Base-by-base conservation (phyloP, 2,113 vertebrate species). In the Prunella fulvescens region DNA sequence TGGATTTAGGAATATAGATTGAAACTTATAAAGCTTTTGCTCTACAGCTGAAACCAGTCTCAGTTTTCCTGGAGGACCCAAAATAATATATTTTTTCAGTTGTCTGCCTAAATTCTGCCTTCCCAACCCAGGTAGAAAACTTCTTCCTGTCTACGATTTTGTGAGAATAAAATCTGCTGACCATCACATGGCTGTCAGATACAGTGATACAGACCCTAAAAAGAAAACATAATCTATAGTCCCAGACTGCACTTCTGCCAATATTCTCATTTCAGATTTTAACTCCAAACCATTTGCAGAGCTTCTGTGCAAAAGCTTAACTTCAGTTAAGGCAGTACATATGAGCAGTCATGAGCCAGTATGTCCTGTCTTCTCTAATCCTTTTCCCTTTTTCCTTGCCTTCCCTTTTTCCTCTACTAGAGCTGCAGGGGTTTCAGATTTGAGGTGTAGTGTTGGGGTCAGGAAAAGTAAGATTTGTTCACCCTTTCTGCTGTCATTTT, bases 251-350 rank as follows among this genome's bases (percentile, higher is more conserved):
- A 19, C 12, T 85, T 81, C 29, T 90, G 61, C 14, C 81, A 91
- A 26, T 62, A 83, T 78, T 79, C 95, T 93, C 4, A 76, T 58
- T 94, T 92, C 71, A 53, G 47, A 89, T 33, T 51, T 76, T 50
- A 89, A 83, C 37, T 70, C 76, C 62, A 44, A 16, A 12, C n/a
- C 19, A 53, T 37, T 85, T 81, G 11, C 42, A 37, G 50, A 16
- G 35, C 33, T 73, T 29, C 67, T 64, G 6, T 91, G 81, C 47
- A 70, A 92, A 80, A 66, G 70, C 12, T 96, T 71, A 77, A n/a
- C 31, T 93, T 69, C 2, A 3, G 2, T 70, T 77, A 86, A 70
- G 25, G 12, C 1, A 1, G 8, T 64, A 54, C 3, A 0, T 62
- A 39, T 22, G 19, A 83, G 40, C 28, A 58, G 60, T 22, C 7